Base-by-base conservation (phyloP, 2,888 invertebrate genomes). In the Philonicus albiceps region DNA sequence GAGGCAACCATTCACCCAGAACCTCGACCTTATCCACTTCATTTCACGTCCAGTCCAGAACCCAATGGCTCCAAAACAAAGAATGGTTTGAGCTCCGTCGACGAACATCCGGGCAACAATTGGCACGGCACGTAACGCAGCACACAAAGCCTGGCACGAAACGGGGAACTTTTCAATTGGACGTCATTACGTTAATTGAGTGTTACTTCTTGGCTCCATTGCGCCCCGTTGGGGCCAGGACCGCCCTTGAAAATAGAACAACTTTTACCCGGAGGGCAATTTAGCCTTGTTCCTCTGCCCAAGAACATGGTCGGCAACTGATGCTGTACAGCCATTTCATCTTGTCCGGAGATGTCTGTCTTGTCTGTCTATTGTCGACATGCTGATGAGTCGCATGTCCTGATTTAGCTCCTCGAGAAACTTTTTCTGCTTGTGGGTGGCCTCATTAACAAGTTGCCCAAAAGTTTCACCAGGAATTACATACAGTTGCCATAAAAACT, bases 91-190 rank as follows among this genome's bases (percentile, higher is more conserved):
- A 64, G 19, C 64, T 64, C 64, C 11, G 27, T 64, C 64, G 64
- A 3, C 27, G 64, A 27, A 11, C 64, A 64, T 64, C 64, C 64
- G 64, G 64, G 64, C 22, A 64, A 27, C 64, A 64, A 64, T 27
- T 64, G 64, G 64, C 64, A 64, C 22, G 22, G 64, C 19, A 64
- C 64, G 64, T 27, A 22, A 64, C 27, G 27, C 11, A 27, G 64
- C 64, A 64, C 49, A 64, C 64, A 64, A 64, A 64, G 64, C 64
- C 27, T 27, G 64, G 64, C 64, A 64, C 75, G 75, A 75, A 75
- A 75, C 64, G 64, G 78, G 27, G 16, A 40, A 78, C 78, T 78
- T 78, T 27, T 43, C 78, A 78, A 78, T 78, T 78, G 78, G 78
- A 43, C 37, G 27, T 37, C 78, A 78, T 78, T 78, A 78, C 43